Evolutionary conservation across 2,113 vertebrate species (phyloP), one percentile per base, ranked within the genome.

Genomic region (Hyla sarda): DNA sequence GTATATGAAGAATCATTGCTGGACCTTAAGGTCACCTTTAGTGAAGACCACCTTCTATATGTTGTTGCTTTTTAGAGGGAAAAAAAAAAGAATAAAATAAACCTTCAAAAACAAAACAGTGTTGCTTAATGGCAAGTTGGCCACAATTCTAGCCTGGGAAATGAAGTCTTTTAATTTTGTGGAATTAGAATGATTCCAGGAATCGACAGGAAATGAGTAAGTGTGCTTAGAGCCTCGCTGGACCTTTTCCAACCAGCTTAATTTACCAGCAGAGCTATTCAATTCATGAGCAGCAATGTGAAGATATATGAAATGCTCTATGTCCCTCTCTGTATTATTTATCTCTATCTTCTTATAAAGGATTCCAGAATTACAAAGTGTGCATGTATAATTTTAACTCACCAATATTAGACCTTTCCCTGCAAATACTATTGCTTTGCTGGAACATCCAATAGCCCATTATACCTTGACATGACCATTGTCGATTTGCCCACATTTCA

Each of bases 141-240:
- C 75, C 75, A 54, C 25, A 77, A 48, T 77, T 28, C 75, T 56
- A 77, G 50, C 75, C 75, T 77, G 25, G 28, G 75, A 54, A 54
- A 34, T 54, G 17, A 56, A 21, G 75, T 9, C 75, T 54, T 77
- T 77, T 77, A 54, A 77, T 77, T 77, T 77, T 77, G 74, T 77
- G 48, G 48, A 77, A 77, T 77, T 77, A 54, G 17, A 77, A 77
- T 77, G 14, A 77, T 77, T 77, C 75, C 75, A 54, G 75, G 75
- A 77, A 77, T 77, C 41, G 75, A 77, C 30, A 54, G 75, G 75
- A 77, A 77, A 77, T 77, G 48, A 77, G 17, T 77, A 32, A 54
- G 25, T 77, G 28, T 34, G 8, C 48, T 54, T 50, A 77, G 30
- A 54, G 48, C 50, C 50, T 77, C 50, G 9, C 75, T 77, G 75